Evolutionary conservation across 2,888 invertebrate species (phyloP), one percentile per base, ranked within the genome.

Genomic region (Pantelozetes paolii): DNA sequence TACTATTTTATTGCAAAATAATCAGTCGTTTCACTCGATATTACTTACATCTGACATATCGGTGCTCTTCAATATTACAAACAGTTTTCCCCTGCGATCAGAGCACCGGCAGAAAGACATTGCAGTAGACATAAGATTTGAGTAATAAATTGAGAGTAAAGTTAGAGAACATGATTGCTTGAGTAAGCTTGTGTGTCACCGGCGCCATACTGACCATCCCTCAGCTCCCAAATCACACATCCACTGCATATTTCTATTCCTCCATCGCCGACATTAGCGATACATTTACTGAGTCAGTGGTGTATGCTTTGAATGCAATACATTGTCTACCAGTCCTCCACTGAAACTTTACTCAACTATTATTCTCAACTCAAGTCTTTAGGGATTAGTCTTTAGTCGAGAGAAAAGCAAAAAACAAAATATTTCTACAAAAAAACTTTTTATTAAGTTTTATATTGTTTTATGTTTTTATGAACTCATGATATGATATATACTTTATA

Each of bases 141-240:
- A 54, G 54, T 54, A 3, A 54, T 54, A 54, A 54, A 54, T 54
- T 18, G 54, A 54, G 54, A 54, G 23, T 18, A 45, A 13, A 64
- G 62, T 32, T 26, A 20, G 36, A 45, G 23, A 15, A 45, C 42
- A 69, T n/a, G 45, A 45, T 42, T 69, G 69, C 69, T 69, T 69
- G 69, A 69, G 69, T 69, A 45, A 45, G 40, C 69, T 69, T 69
- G 69, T 45, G 69, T 69, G 69, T 69, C 69, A 69, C 69, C 42
- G 69, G 69, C 69, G 69, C 69, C 69, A 45, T 45, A 69, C 45
- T 69, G 69, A 69, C 69, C 69, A 69, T 69, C 42, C n/a, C 69
- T 45, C 45, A 45, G 69, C 69, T 69, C 69, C 69, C 69, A 69
- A 69, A 69, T 69, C 69, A 69, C 69, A 69, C 20, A 69, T 69